Conservation (phyloP, 2,797 vertebrate genomes). For the Lindbergichthys nudifrons region DNA sequence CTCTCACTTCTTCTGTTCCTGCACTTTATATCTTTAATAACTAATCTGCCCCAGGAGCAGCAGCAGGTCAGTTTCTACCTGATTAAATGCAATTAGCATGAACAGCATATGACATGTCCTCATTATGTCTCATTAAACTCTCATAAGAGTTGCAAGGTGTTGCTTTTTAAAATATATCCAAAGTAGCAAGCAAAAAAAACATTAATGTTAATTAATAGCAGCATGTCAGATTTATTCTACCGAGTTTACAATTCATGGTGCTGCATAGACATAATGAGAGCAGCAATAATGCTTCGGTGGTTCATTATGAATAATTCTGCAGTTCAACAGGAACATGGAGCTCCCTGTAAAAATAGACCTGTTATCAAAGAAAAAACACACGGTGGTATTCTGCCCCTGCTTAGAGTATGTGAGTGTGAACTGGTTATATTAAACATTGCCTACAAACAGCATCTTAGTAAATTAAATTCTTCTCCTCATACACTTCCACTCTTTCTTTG, state of each 20-base stretch:
- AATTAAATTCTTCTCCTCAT: constrained; percentile 63
- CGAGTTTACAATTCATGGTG: constrained; percentile 3
- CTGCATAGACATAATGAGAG: constrained; percentile 33
- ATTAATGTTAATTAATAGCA: constrained; percentile 35
- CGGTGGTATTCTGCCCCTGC: constrained; percentile 33
- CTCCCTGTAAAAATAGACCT: constrained; percentile 57
- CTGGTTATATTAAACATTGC: constrained; percentile 42
- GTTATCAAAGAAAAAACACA: constrained; percentile 25
- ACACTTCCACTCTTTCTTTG: constrained; percentile 34
- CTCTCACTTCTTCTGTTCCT: neutral
- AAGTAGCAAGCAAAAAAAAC: constrained; percentile 5
- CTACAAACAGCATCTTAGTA: constrained; percentile 61
- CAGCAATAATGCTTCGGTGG: constrained; percentile 32
- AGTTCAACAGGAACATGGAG: constrained; percentile 34
- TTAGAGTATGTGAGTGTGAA: constrained; percentile 59
- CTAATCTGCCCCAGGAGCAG: neutral
- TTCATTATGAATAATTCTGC: constrained; percentile 45
- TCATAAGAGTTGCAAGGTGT: constrained; percentile 18
- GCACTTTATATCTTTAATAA: constrained; percentile 5
- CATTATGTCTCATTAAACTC: neutral
- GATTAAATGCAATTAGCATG: constrained; percentile 23
- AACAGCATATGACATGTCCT: constrained; percentile 4
- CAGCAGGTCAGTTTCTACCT: constrained; percentile 19
- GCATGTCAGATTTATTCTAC: constrained; percentile 28
- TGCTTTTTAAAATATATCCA: constrained; percentile 11